These are phyloP conservation scores for Drosophila busckii DNA, from an alignment of 1,140 invertebrate genomes.

Conservation along the genomic window DNA sequence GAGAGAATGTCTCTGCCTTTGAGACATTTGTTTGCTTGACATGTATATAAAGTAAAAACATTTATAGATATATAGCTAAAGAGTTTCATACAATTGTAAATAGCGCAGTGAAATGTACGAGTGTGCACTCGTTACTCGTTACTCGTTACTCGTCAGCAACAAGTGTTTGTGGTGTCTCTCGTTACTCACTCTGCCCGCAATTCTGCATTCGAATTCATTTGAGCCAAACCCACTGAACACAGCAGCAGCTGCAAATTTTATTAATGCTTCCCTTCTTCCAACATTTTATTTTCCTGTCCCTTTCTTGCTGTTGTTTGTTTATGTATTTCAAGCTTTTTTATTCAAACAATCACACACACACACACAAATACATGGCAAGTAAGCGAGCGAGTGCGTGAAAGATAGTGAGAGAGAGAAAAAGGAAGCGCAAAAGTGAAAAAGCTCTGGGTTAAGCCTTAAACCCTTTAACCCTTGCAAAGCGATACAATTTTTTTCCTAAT, in stretches of 20 bases:
- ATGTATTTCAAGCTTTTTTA: slow-evolving; percentile 1
- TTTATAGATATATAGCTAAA: slow-evolving; percentile 46
- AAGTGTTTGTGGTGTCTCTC: slow-evolving; percentile 26
- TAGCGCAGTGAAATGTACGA: slow-evolving; percentile 46
- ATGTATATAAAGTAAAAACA: slow-evolving; percentile 44
- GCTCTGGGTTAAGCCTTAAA: too few relatives aligned
- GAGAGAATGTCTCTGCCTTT: too few relatives aligned
- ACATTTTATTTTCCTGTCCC: slow-evolving; percentile 12
- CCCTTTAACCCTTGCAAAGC: too few relatives aligned
- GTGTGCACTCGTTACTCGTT: too few relatives aligned
- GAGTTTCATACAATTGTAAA: slow-evolving; percentile 62
- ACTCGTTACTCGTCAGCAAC: too few relatives aligned
- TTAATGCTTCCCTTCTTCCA: slow-evolving; percentile 50
- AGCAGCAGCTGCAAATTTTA: slow-evolving; percentile 25
- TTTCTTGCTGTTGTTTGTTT: slow-evolving; percentile 4
- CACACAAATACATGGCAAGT: slow-evolving; percentile 8
- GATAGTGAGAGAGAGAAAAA: slow-evolving; percentile 12
- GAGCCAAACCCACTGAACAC: slow-evolving; percentile 14
- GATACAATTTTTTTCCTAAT: slow-evolving; percentile 71
- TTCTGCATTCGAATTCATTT: slow-evolving; percentile 2
- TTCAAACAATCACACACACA: slow-evolving; percentile 20
- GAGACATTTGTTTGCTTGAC: slow-evolving; percentile 46
- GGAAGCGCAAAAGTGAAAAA: slow-evolving; percentile 30
- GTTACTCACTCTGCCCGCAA: slow-evolving; percentile 7
- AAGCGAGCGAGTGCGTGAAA: slow-evolving; percentile 20